Conservation (phyloP, 2,888 invertebrate species). For the Eugnorisma glareosa region DNA sequence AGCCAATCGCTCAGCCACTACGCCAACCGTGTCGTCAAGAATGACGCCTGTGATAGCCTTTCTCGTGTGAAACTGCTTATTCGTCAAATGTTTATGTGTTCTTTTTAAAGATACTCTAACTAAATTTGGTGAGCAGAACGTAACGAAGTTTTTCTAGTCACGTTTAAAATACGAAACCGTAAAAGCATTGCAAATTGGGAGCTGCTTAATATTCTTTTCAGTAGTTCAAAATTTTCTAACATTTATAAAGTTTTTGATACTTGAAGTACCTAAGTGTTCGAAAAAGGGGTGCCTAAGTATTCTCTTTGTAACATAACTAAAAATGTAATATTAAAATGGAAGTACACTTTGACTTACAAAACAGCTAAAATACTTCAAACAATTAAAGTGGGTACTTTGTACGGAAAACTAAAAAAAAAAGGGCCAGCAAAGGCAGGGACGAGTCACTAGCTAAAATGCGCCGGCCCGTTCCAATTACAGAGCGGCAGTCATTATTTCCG, state of each 20-base stretch:
- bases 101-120: conserved; percentile 12
- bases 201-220: conserved; percentile 52
- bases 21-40: too few relatives aligned
- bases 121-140: conserved; percentile 14
- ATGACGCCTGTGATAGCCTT: not conserved
- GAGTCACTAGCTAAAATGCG: conserved; percentile 73
- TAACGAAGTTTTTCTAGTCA: conserved; percentile 45
- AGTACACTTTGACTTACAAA: conserved; percentile 11
- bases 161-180: conserved; percentile 47
- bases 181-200: conserved; percentile 47
- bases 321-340: conserved; percentile 17
- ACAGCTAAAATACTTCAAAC: conserved; percentile 42
- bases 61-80: not conserved
- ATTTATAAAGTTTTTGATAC: conserved; percentile 47
- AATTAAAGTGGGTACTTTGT: conserved; percentile 36
- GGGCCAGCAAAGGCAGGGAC: conserved; percentile 54
- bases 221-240: conserved; percentile 36
- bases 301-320: conserved; percentile 36
- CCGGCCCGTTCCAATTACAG: conserved; percentile 86
- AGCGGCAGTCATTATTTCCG: conserved; percentile 89
- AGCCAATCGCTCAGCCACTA: too few relatives aligned
- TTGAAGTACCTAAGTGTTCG: conserved; percentile 43
- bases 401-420: conserved; percentile 46
- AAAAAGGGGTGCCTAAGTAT: conserved; percentile 33
- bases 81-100: not conserved